phyloP scores from a whole-genome alignment of 2,888 invertebrate species.

The Philhelius pedissequus region DNA sequence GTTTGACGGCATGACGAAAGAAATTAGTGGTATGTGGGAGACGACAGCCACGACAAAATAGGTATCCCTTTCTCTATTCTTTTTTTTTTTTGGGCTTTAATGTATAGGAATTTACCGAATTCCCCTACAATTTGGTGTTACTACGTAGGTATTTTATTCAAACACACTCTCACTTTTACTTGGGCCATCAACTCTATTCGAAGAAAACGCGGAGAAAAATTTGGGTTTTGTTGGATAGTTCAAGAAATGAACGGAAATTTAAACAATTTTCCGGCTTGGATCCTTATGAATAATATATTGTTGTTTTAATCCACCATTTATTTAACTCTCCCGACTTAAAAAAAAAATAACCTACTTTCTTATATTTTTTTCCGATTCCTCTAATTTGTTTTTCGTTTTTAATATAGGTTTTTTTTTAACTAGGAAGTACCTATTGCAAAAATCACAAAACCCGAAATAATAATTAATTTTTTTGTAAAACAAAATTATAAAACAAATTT shows the following conservation, averaged over 20 bases:
- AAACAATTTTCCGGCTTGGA: constrained; percentile 6
- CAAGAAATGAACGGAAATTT: constrained; percentile 28
- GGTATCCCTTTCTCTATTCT: constrained; percentile 40
- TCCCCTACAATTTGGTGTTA: constrained; percentile 44
- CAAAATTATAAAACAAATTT: constrained; percentile 38
- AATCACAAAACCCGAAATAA: constrained; percentile 48
- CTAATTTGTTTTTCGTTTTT: constrained; percentile 39
- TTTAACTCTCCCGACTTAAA: not conserved
- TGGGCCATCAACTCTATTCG: constrained; percentile 26
- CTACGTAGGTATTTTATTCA: constrained; percentile 22
- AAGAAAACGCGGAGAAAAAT: constrained; percentile 18
- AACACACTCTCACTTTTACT: constrained; percentile 65
- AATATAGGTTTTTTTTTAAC: not conserved
- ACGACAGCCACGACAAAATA: constrained; percentile 15
- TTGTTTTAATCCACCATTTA: not conserved
- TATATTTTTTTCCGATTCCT: constrained; percentile 22
- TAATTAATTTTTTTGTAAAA: constrained; percentile 20
- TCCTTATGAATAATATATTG: not conserved
- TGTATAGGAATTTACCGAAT: constrained; percentile 42
- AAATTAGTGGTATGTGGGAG: constrained; percentile 14
- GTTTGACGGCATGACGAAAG: constrained; percentile 29
- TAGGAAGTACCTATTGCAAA: no score
- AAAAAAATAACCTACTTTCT: not conserved
- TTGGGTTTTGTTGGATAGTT: not conserved
- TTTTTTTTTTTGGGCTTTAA: constrained; percentile 20